These are phyloP conservation scores for Drosophila insularis DNA, from an alignment of 1,140 invertebrate genomes.

Conservation along the genomic window DNA sequence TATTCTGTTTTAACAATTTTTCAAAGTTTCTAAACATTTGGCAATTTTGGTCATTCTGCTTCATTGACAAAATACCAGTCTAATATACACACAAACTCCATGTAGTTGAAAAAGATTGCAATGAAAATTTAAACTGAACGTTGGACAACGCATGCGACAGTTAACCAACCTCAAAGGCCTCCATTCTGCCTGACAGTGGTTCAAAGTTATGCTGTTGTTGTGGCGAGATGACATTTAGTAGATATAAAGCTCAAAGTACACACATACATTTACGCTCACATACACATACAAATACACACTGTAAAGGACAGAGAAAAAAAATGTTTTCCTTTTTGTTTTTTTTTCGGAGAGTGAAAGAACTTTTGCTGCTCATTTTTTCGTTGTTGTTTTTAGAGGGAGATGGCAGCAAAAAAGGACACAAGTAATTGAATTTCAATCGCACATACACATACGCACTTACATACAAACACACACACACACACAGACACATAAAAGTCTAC, in stretches of 20 bases:
- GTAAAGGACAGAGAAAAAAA: background rate
- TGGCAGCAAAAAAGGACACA: constrained; percentile 70
- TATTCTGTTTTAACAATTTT: too few relatives aligned
- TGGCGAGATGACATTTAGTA: constrained; percentile 73
- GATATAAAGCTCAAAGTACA: constrained; percentile 71
- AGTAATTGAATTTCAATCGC: constrained; percentile 80
- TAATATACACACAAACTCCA: background rate
- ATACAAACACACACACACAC: constrained; percentile 33
- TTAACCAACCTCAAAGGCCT: constrained; percentile 70
- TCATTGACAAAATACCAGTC: background rate
- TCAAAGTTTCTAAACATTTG: background rate
- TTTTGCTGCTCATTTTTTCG: constrained; percentile 48
- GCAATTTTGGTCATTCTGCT: constrained; percentile 27
- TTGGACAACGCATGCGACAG: constrained; percentile 57
- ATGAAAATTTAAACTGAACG: constrained; percentile 62
- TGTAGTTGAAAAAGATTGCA: constrained; percentile 41
- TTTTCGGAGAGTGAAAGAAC: constrained; percentile 36
- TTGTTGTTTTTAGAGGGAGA: constrained; percentile 35
- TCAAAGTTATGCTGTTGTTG: constrained; percentile 62
- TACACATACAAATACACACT: background rate
- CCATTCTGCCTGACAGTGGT: constrained; percentile 50
- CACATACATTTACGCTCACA: constrained; percentile 35
- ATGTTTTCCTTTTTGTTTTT: constrained; percentile 27
- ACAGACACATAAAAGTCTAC: constrained; percentile 40
- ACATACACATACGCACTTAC: constrained; percentile 22